Base-by-base conservation (phyloP, 2,888 invertebrate species). In the Perizoma flavofasciatum region DNA sequence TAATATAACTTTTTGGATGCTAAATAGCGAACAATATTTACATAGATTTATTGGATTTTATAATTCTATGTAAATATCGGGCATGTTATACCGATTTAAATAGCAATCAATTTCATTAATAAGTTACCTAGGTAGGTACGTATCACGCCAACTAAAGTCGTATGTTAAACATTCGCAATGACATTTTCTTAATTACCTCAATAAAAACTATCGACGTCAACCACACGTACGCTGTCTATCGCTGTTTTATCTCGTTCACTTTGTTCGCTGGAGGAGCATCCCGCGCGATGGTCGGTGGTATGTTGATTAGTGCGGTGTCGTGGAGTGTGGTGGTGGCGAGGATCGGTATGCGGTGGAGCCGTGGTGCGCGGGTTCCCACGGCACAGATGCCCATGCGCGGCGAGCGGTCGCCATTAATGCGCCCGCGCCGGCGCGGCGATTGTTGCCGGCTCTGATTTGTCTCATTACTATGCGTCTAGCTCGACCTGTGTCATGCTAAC, bases 301-400 rank as follows among this genome's bases (percentile, higher is more conserved):
- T 37, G 35, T 37, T 49, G 33, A 35, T 4, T 49, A 5, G 49
- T 49, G 48, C 35, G 48, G 51, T 48, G 5, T 5, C 9, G 39
- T 35, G 33, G 33, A 8, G 45, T 41, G 32, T 6, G 22, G 49
- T 35, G 56, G 68, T 66, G 56, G 39, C 35, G 56, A 54, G 55
- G 34, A 48, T 44, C 64, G 73, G 76, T 69, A 67, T 70, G 73
- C 68, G 67, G 68, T 35, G 49, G 69, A 71, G 65, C 57, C 70
- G 69, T 69, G 72, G 53, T 68, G 65, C 76, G 78, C 65, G 67
- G 77, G 72, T 89, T 90, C 89, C 84, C 89, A 90, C 89, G 89
- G 79, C 88, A 86, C 86, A 84, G 74, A 82, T 88, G 86, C 79
- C 89, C 87, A 82, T 87, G 79, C 68, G 61, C 33, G 33, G 34